These are phyloP conservation scores for Formica selysi DNA, from an alignment of 1,140 invertebrate species.

Conservation along the genomic window DNA sequence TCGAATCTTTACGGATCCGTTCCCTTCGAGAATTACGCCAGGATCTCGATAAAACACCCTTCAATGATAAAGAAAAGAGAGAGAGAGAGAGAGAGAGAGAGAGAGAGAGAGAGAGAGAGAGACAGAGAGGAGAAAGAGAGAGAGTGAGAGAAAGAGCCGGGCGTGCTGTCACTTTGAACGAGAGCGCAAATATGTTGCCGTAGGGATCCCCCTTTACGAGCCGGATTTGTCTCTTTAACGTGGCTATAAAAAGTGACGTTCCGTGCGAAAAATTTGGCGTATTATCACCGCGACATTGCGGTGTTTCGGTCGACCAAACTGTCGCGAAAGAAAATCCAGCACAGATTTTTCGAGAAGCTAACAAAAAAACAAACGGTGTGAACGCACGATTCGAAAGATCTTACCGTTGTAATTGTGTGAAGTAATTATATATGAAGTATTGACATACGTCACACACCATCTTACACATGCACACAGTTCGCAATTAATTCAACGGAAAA, in stretches of 20 bases:
- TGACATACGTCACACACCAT: too few species aligned
- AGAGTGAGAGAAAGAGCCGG: not conserved
- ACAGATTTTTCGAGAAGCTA: not conserved
- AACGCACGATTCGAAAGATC: not conserved
- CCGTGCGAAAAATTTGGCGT: constrained; percentile 24
- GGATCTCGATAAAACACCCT: constrained; percentile 20
- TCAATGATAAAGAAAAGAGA: constrained; percentile 19
- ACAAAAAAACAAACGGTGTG: not conserved
- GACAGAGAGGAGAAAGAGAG: not conserved
- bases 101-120: not conserved
- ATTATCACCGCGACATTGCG: constrained; percentile 12
- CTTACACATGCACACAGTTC: too few species aligned
- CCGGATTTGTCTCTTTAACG: constrained; percentile 55
- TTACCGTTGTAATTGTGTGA: not conserved
- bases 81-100: not conserved
- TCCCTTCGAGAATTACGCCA: constrained; percentile 29
- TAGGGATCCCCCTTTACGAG: constrained; percentile 46
- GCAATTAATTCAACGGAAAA: not conserved
- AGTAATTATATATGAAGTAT: not conserved
- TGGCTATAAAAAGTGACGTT: constrained; percentile 52
- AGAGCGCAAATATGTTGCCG: constrained; percentile 53
- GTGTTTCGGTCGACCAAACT: constrained; percentile 14
- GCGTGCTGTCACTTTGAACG: constrained; percentile 41
- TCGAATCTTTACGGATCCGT: constrained; percentile 10
- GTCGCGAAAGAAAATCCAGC: constrained; percentile 5